phyloP scores from a whole-genome alignment of 2,113 vertebrate species.

The Gallinago media region DNA sequence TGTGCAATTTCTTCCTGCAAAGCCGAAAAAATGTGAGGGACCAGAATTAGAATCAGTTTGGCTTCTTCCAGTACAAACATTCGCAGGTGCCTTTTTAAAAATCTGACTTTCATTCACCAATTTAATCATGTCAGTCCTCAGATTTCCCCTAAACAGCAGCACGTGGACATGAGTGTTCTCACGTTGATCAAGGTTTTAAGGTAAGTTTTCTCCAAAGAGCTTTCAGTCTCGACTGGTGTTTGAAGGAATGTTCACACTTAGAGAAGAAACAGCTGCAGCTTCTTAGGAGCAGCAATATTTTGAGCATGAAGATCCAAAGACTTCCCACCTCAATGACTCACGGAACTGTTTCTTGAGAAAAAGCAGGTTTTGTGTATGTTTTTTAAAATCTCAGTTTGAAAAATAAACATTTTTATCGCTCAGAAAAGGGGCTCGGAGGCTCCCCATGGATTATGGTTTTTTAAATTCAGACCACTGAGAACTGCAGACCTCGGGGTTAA shows the following conservation, averaged over 20 bases:
- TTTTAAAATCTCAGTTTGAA: background rate
- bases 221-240: background rate
- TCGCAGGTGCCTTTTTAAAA: background rate
- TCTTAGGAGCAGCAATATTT: background rate
- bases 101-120: background rate
- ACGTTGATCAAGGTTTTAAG: background rate
- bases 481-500: background rate
- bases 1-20: background rate
- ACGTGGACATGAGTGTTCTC: background rate
- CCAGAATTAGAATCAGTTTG: background rate
- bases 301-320: background rate
- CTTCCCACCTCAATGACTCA: background rate
- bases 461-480: background rate
- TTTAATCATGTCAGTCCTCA: background rate
- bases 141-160: background rate
- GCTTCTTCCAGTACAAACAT: background rate
- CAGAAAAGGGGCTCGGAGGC: background rate
- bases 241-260: background rate
- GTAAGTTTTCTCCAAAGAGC: background rate
- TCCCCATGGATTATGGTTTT: background rate
- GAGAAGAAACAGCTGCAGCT: background rate
- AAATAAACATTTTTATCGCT: background rate
- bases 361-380: fast-evolving
- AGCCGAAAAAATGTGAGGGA: background rate
- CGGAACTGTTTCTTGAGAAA: background rate